Evolutionary conservation across 2,113 vertebrate genomes (phyloP).

Genomic region (Aix galericulata): DNA sequence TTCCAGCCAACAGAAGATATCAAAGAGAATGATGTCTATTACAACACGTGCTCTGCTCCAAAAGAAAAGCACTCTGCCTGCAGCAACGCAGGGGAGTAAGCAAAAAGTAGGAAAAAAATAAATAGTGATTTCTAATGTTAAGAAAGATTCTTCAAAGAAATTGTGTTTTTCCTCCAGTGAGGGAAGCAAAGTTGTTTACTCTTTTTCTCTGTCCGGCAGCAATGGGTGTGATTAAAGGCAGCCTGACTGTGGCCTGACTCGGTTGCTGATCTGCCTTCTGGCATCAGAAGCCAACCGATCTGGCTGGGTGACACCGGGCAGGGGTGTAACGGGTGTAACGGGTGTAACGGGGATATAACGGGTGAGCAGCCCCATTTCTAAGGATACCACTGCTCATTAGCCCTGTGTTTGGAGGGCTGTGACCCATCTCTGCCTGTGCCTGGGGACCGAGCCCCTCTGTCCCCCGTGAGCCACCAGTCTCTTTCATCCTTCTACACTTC

Average conservation of each 20-base stretch:
- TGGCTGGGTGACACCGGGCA: neutral
- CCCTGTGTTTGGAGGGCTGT: neutral
- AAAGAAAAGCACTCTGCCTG: neutral
- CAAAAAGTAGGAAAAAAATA: neutral
- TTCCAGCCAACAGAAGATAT: neutral
- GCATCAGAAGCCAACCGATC: neutral
- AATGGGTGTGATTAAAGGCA: neutral
- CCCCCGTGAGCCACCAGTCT: neutral
- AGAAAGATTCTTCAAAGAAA: neutral
- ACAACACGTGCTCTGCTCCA: accelerated
- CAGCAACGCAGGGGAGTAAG: neutral
- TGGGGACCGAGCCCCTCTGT: neutral
- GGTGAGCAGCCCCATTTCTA: constrained; percentile 23
- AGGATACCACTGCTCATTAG: constrained; percentile 21
- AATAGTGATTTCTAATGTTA: neutral
- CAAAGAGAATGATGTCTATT: neutral
- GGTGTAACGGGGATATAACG: neutral
- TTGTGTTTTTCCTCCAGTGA: neutral
- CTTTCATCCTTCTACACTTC: neutral
- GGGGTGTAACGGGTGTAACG: neutral
- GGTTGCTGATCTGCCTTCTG: neutral
- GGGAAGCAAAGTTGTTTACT: neutral
- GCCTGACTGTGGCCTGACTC: neutral
- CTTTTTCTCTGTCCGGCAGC: neutral
- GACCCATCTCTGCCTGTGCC: neutral